Evolutionary conservation across 2,113 vertebrate genomes (phyloP), one percentile per base, ranked within the genome.

Genomic region (Pterocles gutturalis): DNA sequence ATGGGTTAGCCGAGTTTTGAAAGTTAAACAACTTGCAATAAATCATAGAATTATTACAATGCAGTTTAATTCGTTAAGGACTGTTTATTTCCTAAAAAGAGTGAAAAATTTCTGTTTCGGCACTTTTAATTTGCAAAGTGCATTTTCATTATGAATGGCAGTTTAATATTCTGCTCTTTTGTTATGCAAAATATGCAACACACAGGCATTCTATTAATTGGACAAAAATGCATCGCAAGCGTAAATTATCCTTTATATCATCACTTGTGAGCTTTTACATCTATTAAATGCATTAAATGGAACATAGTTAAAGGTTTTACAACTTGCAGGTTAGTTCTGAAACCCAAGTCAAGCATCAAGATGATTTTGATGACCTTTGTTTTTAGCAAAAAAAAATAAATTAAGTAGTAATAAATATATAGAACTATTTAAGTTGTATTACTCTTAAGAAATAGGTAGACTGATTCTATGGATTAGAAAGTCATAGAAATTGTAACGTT

Each of bases 11-110:
- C 98, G 97, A 99, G 99, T 99, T 99, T 99, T 99, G 99, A 99
- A 99, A 99, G 99, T 99, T 99, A 99, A 99, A 99, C 99, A 99
- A 99, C 99, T 99, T 98, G 99, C 99, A 99, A 99, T 99, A 99
- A 99, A 99, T 99, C 99, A 99, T 98, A 93, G 99, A 99, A 99
- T 99, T 99, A 99, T 99, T 99, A 99, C 99, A 99, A 99, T 99
- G 99, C 97, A 94, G 98, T 99, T 99, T 99, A 99, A 99, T 99
- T 99, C 99, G 99, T 99, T 99, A 99, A 99, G 99, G 99, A 99
- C 99, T 99, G 99, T 99, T 99, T 99, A 99, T 99, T 99, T 99
- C 99, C 99, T 99, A 99, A 99, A 99, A 99, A 99, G 99, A 99
- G 98, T 98, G 98, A 98, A 99, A 99, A 99, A 99, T 98, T 99